Percentiles rank a stretch among this genome's conserved stretches.
Evolutionary conservation across 2,797 vertebrate species (phyloP).

Genomic region (Danio choprae): DNA sequence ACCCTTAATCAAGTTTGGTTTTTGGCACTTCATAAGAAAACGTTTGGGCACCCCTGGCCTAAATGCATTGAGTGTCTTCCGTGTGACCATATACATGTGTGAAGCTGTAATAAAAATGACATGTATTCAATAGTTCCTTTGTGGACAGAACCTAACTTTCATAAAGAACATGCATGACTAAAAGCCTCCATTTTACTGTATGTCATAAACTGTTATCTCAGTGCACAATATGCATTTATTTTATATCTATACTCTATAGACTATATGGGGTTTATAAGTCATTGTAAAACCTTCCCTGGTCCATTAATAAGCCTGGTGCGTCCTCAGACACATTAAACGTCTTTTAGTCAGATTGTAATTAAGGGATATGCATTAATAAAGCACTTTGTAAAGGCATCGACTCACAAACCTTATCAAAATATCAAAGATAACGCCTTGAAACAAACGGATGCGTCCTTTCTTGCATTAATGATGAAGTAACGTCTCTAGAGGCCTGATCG

Average conservation of each 20-base stretch:
- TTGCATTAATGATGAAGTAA: slow-evolving; percentile 37
- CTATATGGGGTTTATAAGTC: slow-evolving; percentile 17
- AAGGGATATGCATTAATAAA: slow-evolving; percentile 50
- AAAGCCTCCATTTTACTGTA: too few species aligned
- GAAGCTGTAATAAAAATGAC: too few species aligned
- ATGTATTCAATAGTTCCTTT: background rate
- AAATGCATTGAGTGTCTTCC: too few species aligned
- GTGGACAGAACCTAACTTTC: background rate
- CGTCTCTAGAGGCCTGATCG: slow-evolving; percentile 51
- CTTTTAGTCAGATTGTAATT: slow-evolving; percentile 49
- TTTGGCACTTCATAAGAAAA: too few species aligned
- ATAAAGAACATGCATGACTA: background rate
- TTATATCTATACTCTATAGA: background rate
- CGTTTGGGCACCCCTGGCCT: too few species aligned
- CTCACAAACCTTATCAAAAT: slow-evolving; percentile 48
- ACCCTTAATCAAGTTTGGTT: too few species aligned
- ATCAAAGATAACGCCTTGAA: slow-evolving; percentile 44
- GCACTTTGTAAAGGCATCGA: slow-evolving; percentile 48
- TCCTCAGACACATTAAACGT: slow-evolving; percentile 36
- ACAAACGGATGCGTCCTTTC: slow-evolving; percentile 15
- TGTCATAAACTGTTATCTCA: background rate
- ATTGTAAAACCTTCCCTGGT: background rate
- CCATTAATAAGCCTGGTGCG: slow-evolving; percentile 12
- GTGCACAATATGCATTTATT: background rate
- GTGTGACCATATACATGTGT: too few species aligned